phyloP scores from a whole-genome alignment of 37 sponge, comb jelly and placozoan species.

The Crambe crambe region DNA sequence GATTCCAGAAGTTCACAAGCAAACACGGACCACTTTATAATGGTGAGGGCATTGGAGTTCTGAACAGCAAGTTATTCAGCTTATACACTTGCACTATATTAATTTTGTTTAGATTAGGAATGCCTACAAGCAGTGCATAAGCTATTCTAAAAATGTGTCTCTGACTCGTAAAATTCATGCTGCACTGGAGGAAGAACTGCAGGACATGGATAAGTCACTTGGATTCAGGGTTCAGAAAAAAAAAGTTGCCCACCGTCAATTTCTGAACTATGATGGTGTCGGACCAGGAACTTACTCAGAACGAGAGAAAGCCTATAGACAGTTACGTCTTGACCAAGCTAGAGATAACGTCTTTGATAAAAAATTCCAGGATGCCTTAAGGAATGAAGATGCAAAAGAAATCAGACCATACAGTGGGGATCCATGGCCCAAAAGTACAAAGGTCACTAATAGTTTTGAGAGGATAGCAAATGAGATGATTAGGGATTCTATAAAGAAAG shows the following conservation, averaged over 20 bases:
- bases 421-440: background rate
- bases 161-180: slow-evolving; percentile 1
- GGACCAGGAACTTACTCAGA: slow-evolving; percentile 25
- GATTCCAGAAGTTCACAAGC: no score
- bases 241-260: slow-evolving; percentile 29
- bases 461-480: slow-evolving; percentile 28
- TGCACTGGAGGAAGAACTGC: slow-evolving; percentile 38
- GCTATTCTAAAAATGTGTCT: slow-evolving; percentile 1
- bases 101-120: slow-evolving; percentile 23
- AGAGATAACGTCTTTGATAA: slow-evolving; percentile 38
- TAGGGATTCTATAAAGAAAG: slow-evolving; percentile 2
- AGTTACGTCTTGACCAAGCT: slow-evolving; percentile 17
- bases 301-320: slow-evolving; percentile 24
- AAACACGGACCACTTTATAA: no score
- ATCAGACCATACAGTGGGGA: background rate
- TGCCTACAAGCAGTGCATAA: slow-evolving; percentile 35
- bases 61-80: no score
- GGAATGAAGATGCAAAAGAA: slow-evolving; percentile 22
- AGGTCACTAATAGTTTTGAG: slow-evolving; percentile 9
- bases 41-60: no score
- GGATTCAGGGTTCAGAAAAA: background rate
- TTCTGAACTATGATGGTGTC: slow-evolving; percentile 21
- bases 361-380: slow-evolving; percentile 20
- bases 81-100: background rate
- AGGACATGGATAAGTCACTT: slow-evolving; percentile 5